Evolutionary conservation across 2,888 invertebrate species (phyloP), one percentile per base, ranked within the genome.

Genomic region (Salticus scenicus): DNA sequence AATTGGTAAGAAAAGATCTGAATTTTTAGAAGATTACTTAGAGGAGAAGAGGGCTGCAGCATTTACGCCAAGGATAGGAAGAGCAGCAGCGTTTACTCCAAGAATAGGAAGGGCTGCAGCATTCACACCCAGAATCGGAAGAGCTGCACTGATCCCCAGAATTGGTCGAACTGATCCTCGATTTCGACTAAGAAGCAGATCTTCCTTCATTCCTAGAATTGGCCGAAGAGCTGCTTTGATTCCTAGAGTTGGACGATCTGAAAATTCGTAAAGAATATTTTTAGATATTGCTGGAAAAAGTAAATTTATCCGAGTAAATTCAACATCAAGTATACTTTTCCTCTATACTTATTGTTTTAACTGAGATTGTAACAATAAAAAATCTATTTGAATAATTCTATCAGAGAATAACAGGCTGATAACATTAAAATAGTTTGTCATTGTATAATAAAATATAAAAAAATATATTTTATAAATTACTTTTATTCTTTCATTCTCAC

Each of bases 101-200:
- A 70, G 88, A 30, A 81, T 87, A n/a, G 88, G 88, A 28, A 63
- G 88, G 28, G 20, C 70, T 64, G 7, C 20, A 63, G 41, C 75
- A 74, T 85, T 88, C 63, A 80, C 69, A 2, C 88, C 88, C n/a
- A 70, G 88, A 30, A 81, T 87, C 20, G 88, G 88, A 28, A 63
- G 88, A 33, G 87, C 84, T 0, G 63, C 87, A 10, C 66, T 88
- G 10, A 78, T 78, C 17, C 81, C 87, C 0, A 72, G 87, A 74
- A 76, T 87, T 14, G 83, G 79, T 12, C 41, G 83, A n/a, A 70
- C 64, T 14, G 79, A 84, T 17, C 80, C 87, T 12, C 24, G 74
- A 2, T 79, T 84, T 47, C 41, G 75, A 24, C 72, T 76, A 10
- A 82, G 67, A 20, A 85, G 78, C 64, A 67, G 78, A 28, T 67